Evolutionary conservation across 2,113 vertebrate species (phyloP), one percentile per base, ranked within the genome.

Genomic region (Chascanopsetta lugubris): DNA sequence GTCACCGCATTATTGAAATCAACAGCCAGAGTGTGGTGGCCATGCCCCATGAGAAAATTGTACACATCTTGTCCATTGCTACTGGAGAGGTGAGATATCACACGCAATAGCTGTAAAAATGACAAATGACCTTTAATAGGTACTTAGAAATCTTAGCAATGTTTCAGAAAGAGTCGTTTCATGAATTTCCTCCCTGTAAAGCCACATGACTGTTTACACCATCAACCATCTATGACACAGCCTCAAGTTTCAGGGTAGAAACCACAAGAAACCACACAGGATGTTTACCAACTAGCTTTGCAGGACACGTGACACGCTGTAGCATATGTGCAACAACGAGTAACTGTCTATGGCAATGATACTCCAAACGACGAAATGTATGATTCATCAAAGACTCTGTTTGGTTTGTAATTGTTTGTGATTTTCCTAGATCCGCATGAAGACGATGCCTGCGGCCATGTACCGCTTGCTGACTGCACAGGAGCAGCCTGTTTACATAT

Each of bases 1-100:
- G 97, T 32, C 97, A 99, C 83, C 94, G 95, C 25, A 98, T 99
- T 80, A 99, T 99, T 50, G 97, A 99, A 79, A 99, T 99, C 89
- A 99, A 97, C 2, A 93, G 94, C 21, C 97, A 99, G 90, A 99
- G 97, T 0, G 97, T 99, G 55, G 97, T 99, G 46, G 97, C 97
- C 65, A 98, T 94, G 0, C 95, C 97, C 0, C 97, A 99, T 3
- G 97, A 98, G 82, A 98, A 96, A 77, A 99, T 98, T 26, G 96
- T 99, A 72, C 96, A 98, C 88, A 94, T 99, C 80, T 92, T 99
- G 75, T 98, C 97, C 71, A 98, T 93, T 13, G 96, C 97, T 43
- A 95, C 98, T 32, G 97, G 97, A 68, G 96, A 98, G 95, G 96
- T 98, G 91, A 92, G 83, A 8, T 6, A 0, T 20, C n/a, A 26